A percentile compares a stretch with the other conserved stretches of the same genome.
Evolutionary conservation across 2,888 invertebrate genomes (phyloP).

Genomic region (Drosophila paranaensis): DNA sequence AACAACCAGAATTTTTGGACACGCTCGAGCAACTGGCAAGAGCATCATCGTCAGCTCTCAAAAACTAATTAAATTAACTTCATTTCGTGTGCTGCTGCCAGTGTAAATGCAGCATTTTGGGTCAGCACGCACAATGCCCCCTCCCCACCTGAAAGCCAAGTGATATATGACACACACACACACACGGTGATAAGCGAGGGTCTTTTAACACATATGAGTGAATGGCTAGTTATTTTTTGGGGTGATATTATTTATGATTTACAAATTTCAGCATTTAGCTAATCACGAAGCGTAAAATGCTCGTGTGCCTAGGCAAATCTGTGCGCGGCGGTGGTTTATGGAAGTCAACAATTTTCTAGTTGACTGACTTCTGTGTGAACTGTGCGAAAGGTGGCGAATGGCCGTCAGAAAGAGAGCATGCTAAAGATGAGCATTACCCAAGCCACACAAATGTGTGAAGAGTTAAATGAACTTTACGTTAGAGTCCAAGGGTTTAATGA

Average conservation of each 20-base stretch:
- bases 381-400: conserved; percentile 17
- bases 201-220: conserved; percentile 38
- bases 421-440: conserved; percentile 2
- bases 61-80: conserved; percentile 68
- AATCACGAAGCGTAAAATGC: conserved; percentile 73
- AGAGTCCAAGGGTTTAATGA: conserved; percentile 41
- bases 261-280: conserved; percentile 53
- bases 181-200: conserved; percentile 32
- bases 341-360: conserved; percentile 71
- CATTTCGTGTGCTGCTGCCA: conserved; percentile 38
- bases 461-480: conserved; percentile 58
- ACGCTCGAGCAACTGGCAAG: conserved; percentile 66
- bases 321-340: conserved; percentile 53
- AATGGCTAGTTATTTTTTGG: neutral
- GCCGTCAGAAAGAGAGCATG: neutral
- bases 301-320: conserved; percentile 56
- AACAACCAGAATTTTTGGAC: conserved; percentile 43
- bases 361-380: conserved; percentile 72
- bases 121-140: conserved; percentile 60
- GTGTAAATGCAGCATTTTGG: conserved; percentile 46
- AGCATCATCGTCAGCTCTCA: conserved; percentile 33
- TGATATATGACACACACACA: conserved; percentile 65
- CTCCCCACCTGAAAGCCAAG: conserved; percentile 5
- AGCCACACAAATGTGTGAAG: conserved; percentile 27
- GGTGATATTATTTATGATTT: conserved; percentile 66